Base-by-base conservation (phyloP, 1,140 invertebrate genomes). In the Drosophila varians region DNA sequence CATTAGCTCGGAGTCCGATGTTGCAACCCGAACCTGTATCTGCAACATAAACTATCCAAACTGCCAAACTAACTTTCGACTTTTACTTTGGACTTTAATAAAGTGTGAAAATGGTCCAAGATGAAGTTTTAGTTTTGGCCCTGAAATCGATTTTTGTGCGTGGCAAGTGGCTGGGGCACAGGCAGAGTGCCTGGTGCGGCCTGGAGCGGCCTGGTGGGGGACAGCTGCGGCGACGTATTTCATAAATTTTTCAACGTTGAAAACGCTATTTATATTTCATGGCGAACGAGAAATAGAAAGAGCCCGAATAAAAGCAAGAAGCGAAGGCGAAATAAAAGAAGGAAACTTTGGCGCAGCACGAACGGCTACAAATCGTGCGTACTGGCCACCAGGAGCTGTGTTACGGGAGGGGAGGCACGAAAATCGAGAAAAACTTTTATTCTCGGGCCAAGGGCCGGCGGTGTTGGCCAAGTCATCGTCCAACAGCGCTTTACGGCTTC, bases 231-330 rank as follows among this genome's bases (percentile, higher is more conserved):
- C 73, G 74, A 56, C 47, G 76, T 74, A 65, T 88, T 86, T 86
- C 82, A 86, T 86, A 86, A 83, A 86, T 86, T 88, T 88, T 86
- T 88, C 77, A 84, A 55, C 73, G 73, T 64, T 70, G 60, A 83
- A 86, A 86, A 86, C 82, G 82, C 77, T 87, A 86, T 86, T 86
- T 86, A 88, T 86, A 82, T 86, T 86, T 86, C 83, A 86, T 88
- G 82, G 77, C 52, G 71, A 34, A 52, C 57, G 48, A 16, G 16
- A 53, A 72, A 73, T 52, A 60, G 46, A 60, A 26, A 45, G 36
- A 43, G 55, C 34, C 34, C 48, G 16, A 71, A 46, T 60, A 48
- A 26, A 42, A 69, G n/a, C n/a, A n/a, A n/a, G n/a, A 48, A 60
- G 28, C 28, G 11, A 31, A 31, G 34, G 11, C 55, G 18, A 64